Percentiles rank a stretch among this genome's conserved stretches.
Evolutionary conservation across 1,140 invertebrate species (phyloP).

Genomic region (Drosophila mojavensis): DNA sequence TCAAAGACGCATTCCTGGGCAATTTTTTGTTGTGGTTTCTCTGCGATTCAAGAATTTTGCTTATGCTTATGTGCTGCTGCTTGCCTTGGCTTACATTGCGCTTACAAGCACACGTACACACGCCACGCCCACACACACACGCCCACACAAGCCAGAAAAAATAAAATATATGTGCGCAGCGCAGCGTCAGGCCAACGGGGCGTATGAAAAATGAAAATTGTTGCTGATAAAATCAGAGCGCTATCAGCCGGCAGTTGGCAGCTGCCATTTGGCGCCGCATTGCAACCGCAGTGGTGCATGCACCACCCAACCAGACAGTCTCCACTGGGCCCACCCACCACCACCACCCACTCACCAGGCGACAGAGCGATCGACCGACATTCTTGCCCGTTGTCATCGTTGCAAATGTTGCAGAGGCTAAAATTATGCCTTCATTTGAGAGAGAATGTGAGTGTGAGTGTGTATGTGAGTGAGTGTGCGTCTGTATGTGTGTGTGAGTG

Average conservation of each 20-base stretch:
- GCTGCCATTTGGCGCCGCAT: constrained; percentile 57
- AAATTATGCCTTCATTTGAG: constrained; percentile 66
- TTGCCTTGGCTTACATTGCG: constrained; percentile 68
- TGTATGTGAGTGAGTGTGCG: not conserved
- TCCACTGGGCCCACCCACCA: not conserved
- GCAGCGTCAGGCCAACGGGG: constrained; percentile 5
- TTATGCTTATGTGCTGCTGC: constrained; percentile 62
- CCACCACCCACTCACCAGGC: constrained; percentile 8
- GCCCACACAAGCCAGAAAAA: constrained; percentile 28
- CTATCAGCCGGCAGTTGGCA: constrained; percentile 68
- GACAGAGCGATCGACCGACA: constrained; percentile 36
- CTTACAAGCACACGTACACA: not conserved
- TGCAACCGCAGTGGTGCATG: constrained; percentile 55
- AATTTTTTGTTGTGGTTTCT: constrained; percentile 32
- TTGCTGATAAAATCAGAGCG: constrained; percentile 77
- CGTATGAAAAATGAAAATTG: constrained; percentile 78
- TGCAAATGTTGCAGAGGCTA: constrained; percentile 67
- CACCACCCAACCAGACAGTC: constrained; percentile 1
- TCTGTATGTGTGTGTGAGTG: constrained; percentile 7
- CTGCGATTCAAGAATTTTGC: constrained; percentile 68
- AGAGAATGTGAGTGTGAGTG: constrained; percentile 19
- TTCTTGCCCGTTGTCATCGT: constrained; percentile 69
- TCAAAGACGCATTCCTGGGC: not conserved
- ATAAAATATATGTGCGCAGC: constrained; percentile 49
- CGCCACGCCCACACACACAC: constrained; percentile 2